A percentile compares a stretch with the other conserved stretches of the same genome.
Conservation (phyloP, 2,888 invertebrate species). For the Acrobasis suavella region DNA sequence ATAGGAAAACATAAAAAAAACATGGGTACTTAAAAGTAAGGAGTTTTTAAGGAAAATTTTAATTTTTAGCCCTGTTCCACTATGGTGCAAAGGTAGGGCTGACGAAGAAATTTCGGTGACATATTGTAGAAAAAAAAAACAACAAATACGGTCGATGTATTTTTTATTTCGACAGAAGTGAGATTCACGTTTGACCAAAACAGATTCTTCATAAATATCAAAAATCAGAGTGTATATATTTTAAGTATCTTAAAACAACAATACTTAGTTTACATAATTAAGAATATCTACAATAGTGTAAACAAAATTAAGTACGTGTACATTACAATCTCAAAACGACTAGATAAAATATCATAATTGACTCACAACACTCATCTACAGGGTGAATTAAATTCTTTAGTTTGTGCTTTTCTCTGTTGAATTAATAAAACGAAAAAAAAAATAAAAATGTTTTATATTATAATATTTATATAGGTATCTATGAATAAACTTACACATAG, state of each 20-base stretch:
- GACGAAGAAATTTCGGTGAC: too few species aligned
- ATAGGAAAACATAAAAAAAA: too few species aligned
- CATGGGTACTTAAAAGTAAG: too few species aligned
- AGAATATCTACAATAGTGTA: conserved; percentile 29
- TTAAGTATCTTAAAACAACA: not conserved
- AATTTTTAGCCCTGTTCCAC: too few species aligned
- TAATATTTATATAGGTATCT: too few species aligned
- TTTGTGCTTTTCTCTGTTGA: not conserved
- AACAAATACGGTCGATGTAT: conserved; percentile 31
- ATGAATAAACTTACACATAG: too few species aligned
- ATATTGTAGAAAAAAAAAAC: conserved; percentile 18
- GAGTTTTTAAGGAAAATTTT: too few species aligned
- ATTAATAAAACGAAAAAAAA: too few species aligned
- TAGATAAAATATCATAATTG: conserved; percentile 71
- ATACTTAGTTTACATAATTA: not conserved
- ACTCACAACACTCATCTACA: conserved; percentile 64
- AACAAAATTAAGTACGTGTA: conserved; percentile 38
- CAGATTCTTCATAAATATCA: conserved; percentile 27
- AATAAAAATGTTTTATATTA: too few species aligned
- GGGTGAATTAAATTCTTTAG: not conserved
- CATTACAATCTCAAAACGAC: conserved; percentile 71
- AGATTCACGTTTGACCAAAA: conserved; percentile 41
- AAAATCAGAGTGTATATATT: conserved; percentile 1
- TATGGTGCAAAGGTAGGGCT: too few species aligned
- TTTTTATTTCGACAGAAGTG: conserved; percentile 51